phyloP scores from a whole-genome alignment of 1,140 invertebrate genomes.

The Kradibia gibbosae region DNA sequence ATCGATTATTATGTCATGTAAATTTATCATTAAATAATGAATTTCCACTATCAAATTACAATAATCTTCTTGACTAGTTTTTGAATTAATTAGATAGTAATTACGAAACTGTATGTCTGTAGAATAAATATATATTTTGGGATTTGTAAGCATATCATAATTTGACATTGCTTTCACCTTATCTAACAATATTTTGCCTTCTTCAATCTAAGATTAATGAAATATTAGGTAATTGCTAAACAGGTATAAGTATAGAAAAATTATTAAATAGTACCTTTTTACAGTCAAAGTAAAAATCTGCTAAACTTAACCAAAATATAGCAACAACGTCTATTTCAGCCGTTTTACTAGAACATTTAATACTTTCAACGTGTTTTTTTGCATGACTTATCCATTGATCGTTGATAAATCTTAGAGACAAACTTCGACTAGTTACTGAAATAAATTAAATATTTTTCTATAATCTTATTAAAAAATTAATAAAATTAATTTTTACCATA shows the following conservation, averaged over 20 bases:
- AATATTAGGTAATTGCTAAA: not conserved
- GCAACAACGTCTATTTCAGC: conserved; percentile 52
- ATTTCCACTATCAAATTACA: conserved; percentile 55
- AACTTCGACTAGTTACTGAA: conserved; percentile 60
- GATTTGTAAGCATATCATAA: conserved; percentile 52
- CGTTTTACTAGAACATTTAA: conserved; percentile 54
- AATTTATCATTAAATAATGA: conserved; percentile 56
- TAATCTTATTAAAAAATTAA: conserved; percentile 17
- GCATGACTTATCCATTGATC: conserved; percentile 60
- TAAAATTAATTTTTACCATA: conserved; percentile 53
- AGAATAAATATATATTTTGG: conserved; percentile 55
- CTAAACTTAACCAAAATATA: conserved; percentile 63
- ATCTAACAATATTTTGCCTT: conserved; percentile 59
- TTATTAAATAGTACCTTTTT: conserved; percentile 54
- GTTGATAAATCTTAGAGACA: conserved; percentile 60
- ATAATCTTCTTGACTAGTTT: conserved; percentile 58
- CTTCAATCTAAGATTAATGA: conserved; percentile 50
- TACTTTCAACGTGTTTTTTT: conserved; percentile 49
- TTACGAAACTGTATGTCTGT: conserved; percentile 57
- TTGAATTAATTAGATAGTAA: conserved; percentile 55
- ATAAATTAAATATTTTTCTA: conserved; percentile 25
- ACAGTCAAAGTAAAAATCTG: conserved; percentile 65
- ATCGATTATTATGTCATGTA: conserved; percentile 53
- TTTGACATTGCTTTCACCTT: conserved; percentile 54
- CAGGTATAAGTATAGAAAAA: not conserved